phyloP scores from a whole-genome alignment of 2,113 vertebrate genomes.

The Butastur rufipennis region DNA sequence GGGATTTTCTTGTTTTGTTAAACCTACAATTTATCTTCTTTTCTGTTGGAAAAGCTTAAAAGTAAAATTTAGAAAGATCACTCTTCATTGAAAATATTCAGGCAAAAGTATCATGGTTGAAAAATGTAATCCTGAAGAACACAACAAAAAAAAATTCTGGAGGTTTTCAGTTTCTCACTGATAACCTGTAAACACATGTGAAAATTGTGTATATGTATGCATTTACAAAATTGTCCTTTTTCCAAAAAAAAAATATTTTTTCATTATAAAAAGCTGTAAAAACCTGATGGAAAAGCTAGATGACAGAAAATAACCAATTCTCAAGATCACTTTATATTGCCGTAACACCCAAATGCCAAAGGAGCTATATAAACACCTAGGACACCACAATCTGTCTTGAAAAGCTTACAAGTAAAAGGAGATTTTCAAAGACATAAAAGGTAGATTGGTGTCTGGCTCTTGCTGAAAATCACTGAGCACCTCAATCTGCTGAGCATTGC shows the following conservation, averaged over 20 bases:
- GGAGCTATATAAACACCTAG: constrained; percentile 20
- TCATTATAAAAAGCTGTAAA: constrained; percentile 10
- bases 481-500: not conserved
- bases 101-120: not conserved
- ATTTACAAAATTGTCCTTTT: not conserved
- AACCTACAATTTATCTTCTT: not conserved
- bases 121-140: not conserved
- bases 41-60: not conserved
- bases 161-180: not conserved
- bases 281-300: not conserved
- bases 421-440: not conserved
- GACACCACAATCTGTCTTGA: constrained; percentile 20
- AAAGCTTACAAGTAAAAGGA: constrained; percentile 12
- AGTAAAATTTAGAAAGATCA: not conserved
- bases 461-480: not conserved
- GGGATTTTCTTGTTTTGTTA: not conserved
- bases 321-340: not conserved
- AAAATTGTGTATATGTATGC: not conserved
- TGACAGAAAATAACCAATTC: not conserved
- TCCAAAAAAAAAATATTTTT: not conserved
- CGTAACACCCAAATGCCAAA: not conserved
- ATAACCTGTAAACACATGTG: not conserved
- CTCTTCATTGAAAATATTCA: not conserved
- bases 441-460: constrained; percentile 1
- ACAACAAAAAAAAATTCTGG: not conserved